A percentile compares a stretch with the other conserved stretches of the same genome.
phyloP scores from a whole-genome alignment of 2,888 invertebrate species.

The Perizoma affinitatum region DNA sequence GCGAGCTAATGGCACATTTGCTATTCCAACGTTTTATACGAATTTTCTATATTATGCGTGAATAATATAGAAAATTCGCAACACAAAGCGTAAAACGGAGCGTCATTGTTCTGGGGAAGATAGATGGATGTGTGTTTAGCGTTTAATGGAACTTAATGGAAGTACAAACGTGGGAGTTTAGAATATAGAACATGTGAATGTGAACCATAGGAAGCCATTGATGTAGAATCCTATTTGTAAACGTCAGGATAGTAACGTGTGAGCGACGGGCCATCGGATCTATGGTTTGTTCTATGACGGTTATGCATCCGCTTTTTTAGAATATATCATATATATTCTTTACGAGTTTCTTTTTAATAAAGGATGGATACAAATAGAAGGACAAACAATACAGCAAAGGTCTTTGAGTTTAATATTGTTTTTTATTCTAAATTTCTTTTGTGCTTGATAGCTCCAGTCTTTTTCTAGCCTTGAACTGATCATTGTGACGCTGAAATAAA shows the following conservation, averaged over 20 bases:
- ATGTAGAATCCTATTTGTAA: slow-evolving; percentile 31
- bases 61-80: slow-evolving; percentile 48
- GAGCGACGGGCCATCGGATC: slow-evolving; percentile 18
- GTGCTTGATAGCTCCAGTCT: no score
- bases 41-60: slow-evolving; percentile 26
- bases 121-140: slow-evolving; percentile 61
- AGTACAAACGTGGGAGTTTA: slow-evolving; percentile 65
- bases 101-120: slow-evolving; percentile 64
- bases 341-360: no score
- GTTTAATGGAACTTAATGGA: slow-evolving; percentile 57
- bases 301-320: no score
- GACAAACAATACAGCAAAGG: no score
- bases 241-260: slow-evolving; percentile 27
- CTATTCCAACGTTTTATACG: slow-evolving; percentile 45
- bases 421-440: no score
- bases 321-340: no score
- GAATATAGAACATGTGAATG: slow-evolving; percentile 79
- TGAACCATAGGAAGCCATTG: slow-evolving; percentile 53
- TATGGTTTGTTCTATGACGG: slow-evolving; percentile 1
- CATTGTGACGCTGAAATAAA: no score
- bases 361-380: no score
- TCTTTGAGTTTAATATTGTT: no score
- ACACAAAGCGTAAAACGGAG: slow-evolving; percentile 52
- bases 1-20: no score
- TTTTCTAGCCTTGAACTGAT: no score